A percentile compares a stretch with the other conserved stretches of the same genome.
These are phyloP conservation scores for Tinamus guttatus DNA, from an alignment of 2,113 vertebrate genomes.

Conservation along the genomic window DNA sequence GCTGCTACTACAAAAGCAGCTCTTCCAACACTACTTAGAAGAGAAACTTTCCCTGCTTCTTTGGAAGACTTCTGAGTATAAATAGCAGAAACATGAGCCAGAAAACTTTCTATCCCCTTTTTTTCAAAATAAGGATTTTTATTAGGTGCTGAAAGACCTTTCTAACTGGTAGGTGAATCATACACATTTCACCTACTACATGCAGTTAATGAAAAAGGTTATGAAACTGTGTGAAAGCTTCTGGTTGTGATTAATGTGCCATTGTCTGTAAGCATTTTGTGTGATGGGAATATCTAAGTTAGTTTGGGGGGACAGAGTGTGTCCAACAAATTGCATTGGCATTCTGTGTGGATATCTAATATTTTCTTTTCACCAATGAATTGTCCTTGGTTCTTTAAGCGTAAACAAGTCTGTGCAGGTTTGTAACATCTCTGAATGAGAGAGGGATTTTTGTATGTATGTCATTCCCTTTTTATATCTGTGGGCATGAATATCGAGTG, in stretches of 20 bases:
- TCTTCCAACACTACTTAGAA: neutral
- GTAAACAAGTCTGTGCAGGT: neutral
- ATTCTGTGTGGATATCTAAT: neutral
- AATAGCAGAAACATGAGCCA: neutral
- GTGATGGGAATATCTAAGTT: neutral
- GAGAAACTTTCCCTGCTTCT: neutral
- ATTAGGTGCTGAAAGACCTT: neutral
- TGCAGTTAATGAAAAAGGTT: neutral
- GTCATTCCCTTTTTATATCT: neutral
- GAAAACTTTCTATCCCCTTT: neutral
- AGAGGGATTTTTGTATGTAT: accelerated
- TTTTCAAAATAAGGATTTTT: neutral
- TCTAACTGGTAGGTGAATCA: neutral
- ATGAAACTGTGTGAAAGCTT: neutral
- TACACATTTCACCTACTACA: neutral
- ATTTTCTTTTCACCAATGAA: neutral
- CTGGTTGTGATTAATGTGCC: neutral
- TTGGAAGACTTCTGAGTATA: neutral
- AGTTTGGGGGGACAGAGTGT: neutral
- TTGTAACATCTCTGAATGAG: neutral
- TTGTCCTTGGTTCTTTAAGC: neutral
- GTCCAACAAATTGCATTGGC: neutral
- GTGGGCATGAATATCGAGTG: neutral
- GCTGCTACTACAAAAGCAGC: neutral
- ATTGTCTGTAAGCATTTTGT: neutral